Evolutionary conservation across 2,113 vertebrate genomes (phyloP).

Genomic region (Talpa occidentalis): DNA sequence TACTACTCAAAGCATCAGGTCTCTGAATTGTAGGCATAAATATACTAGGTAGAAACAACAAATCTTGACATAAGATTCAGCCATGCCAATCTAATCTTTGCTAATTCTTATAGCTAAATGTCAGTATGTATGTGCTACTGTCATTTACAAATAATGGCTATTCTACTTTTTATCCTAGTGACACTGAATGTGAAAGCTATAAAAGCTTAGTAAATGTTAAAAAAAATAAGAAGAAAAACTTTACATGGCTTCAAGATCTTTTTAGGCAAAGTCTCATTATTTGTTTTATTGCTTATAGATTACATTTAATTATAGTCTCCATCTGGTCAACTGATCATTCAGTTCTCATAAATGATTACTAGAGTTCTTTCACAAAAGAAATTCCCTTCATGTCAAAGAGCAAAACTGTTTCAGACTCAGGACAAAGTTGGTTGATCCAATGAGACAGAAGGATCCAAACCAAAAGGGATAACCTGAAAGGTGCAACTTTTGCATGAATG

Average conservation of each 20-base stretch:
- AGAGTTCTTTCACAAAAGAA: not conserved
- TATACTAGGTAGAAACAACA: not conserved
- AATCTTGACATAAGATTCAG: not conserved
- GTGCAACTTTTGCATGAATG: conserved; percentile 11
- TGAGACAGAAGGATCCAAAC: not conserved
- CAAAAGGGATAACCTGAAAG: not conserved
- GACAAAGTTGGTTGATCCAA: not conserved
- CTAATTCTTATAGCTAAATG: not conserved
- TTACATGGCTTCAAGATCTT: not conserved
- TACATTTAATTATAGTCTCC: conserved; percentile 2
- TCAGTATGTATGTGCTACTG: not conserved
- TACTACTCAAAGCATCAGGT: not conserved
- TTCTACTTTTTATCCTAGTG: not conserved
- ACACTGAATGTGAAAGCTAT: not conserved
- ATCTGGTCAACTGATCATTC: not conserved
- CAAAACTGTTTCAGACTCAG: not conserved
- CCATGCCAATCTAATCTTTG: not conserved
- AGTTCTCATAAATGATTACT: conserved; percentile 3
- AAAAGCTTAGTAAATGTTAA: conserved; percentile 14
- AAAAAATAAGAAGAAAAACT: conserved; percentile 20
- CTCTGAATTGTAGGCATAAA: not conserved
- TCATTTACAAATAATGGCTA: not conserved
- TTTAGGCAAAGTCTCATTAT: conserved; percentile 10
- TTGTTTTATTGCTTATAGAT: not conserved
- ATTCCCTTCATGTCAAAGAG: not conserved